Base-by-base conservation (phyloP, 2,797 vertebrate species). In the Poecilia velifera region DNA sequence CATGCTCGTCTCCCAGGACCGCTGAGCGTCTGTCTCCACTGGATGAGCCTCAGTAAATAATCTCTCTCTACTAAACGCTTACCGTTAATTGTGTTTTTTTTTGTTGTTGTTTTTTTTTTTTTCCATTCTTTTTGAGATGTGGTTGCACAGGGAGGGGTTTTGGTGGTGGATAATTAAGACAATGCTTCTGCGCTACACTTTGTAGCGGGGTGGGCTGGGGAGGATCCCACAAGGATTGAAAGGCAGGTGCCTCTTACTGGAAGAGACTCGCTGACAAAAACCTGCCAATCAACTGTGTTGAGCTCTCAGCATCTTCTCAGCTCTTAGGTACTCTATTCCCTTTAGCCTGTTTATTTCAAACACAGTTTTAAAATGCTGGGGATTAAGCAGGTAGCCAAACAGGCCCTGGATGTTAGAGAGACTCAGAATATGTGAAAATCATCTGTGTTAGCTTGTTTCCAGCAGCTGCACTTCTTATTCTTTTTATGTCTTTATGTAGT, bases 51-150 rank as follows among this genome's bases (percentile, higher is more conserved):
- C 93, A 91, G 93, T 94, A 95, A 95, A 95, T 94, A 95, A 95
- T 94, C 94, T 93, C 87, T 90, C 88, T 86, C 90, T 83, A 78
- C 91, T 93, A 94, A 95, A 93, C 88, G 91, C 92, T 95, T 91
- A 93, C 89, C 84, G 90, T 95, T 96, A 96, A 95, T 96, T 96
- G 95, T 95, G 92, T 93, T 91, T 89, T 92, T 91, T 89, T 92
- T 31, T 31, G 31, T 31, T 31, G 31, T 31, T 31, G 31, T 31
- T 31, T n/a, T n/a, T n/a, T 31, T 62, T 62, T 47, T 41, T 55
- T 34, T 46, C 71, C 53, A 76, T 84, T 71, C 89, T 88, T 87
- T 82, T 93, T 83, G 85, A 91, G 90, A 88, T 86, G 84, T 31
- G 83, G 82, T 88, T 78, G 74, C 39, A 72, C 43, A 81, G 81